phyloP scores from a whole-genome alignment of 2,113 vertebrate species.

The Heloderma charlesbogerti region DNA sequence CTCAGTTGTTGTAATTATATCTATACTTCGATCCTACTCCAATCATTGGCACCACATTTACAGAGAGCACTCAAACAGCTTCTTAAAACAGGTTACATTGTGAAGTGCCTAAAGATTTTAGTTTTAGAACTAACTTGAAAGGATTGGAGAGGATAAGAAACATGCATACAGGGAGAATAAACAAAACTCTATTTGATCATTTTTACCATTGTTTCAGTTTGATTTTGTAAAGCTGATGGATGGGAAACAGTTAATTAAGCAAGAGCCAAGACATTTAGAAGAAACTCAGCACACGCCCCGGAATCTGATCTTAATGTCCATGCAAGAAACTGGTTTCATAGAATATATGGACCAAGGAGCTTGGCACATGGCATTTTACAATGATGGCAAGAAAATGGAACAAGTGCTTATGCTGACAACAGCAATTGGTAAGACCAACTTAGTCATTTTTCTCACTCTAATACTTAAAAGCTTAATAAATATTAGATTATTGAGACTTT shows the following conservation, averaged over 20 bases:
- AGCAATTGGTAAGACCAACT: conserved; percentile 87
- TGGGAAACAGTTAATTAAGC: conserved; percentile 93
- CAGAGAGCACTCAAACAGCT: background rate
- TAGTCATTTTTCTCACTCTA: background rate
- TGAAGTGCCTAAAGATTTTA: background rate
- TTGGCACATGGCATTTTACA: conserved; percentile 97
- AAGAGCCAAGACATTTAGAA: conserved; percentile 83
- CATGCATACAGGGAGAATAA: background rate
- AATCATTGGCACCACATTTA: background rate
- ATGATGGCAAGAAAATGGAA: conserved; percentile 94
- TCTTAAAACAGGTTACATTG: background rate
- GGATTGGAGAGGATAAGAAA: background rate
- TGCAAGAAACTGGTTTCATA: conserved; percentile 96
- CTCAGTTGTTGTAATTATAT: background rate
- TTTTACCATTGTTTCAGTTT: conserved; percentile 83
- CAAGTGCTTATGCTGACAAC: conserved; percentile 93
- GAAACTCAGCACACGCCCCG: conserved; percentile 83
- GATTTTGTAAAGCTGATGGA: conserved; percentile 98
- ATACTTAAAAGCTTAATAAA: background rate
- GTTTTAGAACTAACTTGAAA: background rate
- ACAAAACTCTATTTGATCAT: conserved; percentile 46
- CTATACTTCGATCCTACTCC: background rate
- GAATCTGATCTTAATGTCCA: conserved; percentile 89
- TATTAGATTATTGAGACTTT: conserved; percentile 8
- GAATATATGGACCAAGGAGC: conserved; percentile 97